phyloP scores from a whole-genome alignment of 2,888 invertebrate genomes.

The Ellobium chinense region DNA sequence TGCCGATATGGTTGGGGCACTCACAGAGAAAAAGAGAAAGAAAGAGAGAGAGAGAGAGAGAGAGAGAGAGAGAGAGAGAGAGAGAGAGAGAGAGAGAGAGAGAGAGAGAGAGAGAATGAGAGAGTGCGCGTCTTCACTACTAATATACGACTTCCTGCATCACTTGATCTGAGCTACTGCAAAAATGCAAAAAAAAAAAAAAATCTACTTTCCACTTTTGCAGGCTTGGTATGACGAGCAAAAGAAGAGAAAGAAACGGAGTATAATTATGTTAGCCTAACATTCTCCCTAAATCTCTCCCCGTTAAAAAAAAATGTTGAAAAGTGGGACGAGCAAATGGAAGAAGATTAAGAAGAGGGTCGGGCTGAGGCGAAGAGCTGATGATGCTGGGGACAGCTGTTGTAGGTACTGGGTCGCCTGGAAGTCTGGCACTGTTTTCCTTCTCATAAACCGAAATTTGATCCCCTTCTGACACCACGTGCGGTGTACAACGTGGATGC shows the following conservation, averaged over 20 bases:
- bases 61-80: constrained; percentile 1
- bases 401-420: constrained; percentile 14
- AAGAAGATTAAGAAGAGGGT: neutral
- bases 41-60: neutral
- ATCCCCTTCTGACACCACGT: neutral
- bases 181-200: no score
- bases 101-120: neutral
- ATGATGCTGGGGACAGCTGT: constrained; percentile 20
- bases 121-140: no score
- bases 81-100: neutral
- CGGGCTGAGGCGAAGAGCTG: no score
- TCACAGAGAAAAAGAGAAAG: neutral
- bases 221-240: no score
- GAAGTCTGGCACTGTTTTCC: constrained; percentile 14
- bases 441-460: constrained; percentile 2
- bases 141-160: no score
- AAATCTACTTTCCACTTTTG: no score
- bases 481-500: neutral
- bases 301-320: neutral
- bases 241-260: neutral
- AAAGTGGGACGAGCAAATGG: neutral
- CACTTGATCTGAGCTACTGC: no score
- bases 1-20: neutral
- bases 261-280: neutral
- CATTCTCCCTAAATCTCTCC: neutral